Percentiles rank a stretch among this genome's conserved stretches.
Conservation (phyloP, 2,888 invertebrate genomes). For the Brachyopa scutellaris region DNA sequence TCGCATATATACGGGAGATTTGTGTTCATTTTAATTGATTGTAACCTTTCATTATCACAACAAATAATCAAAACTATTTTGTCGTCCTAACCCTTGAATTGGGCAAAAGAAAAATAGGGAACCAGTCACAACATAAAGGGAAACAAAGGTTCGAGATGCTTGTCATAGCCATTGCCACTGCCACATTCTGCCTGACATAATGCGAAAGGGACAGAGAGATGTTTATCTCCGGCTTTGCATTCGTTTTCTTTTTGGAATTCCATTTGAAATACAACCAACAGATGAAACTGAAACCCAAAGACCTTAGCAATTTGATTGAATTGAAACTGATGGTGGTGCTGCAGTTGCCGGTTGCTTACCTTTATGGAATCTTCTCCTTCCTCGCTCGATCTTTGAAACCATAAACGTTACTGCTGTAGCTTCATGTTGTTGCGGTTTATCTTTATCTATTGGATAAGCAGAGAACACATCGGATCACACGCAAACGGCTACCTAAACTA, state of each 20-base stretch:
- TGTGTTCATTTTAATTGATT: conserved; percentile 64
- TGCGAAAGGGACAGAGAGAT: conserved; percentile 36
- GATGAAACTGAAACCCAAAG: neutral
- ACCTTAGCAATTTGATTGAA: conserved; percentile 17
- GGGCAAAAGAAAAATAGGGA: neutral
- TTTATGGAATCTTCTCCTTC: too few relatives aligned
- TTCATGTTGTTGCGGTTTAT: conserved; percentile 21
- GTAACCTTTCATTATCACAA: conserved; percentile 69
- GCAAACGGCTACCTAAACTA: conserved; percentile 24
- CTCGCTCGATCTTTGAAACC: neutral
- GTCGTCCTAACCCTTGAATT: conserved; percentile 42
- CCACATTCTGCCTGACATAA: conserved; percentile 38
- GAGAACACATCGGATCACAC: conserved; percentile 20
- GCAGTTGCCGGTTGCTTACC: neutral
- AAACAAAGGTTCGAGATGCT: neutral
- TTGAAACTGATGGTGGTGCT: conserved; percentile 2
- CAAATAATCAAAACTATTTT: conserved; percentile 66
- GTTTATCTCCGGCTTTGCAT: conserved; percentile 29
- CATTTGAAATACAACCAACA: neutral
- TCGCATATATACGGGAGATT: neutral
- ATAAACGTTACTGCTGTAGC: neutral
- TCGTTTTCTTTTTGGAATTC: neutral
- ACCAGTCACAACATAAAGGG: neutral
- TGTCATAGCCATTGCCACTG: neutral
- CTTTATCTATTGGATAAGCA: conserved; percentile 17